phyloP scores from a whole-genome alignment of 2,113 vertebrate species.

The Muscicapa adusta region DNA sequence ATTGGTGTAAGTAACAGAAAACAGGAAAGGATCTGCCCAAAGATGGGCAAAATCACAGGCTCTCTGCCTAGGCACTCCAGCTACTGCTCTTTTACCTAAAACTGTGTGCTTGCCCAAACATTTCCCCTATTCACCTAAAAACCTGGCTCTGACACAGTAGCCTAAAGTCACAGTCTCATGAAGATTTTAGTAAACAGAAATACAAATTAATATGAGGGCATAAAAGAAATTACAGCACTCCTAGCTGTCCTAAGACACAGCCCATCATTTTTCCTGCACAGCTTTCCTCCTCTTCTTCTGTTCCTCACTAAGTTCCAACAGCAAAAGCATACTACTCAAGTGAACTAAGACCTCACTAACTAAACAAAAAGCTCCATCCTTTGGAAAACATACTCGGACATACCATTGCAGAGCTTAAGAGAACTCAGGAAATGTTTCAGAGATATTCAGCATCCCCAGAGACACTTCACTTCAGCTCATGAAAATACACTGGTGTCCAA shows the following conservation, averaged over 20 bases:
- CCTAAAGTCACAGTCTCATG: neutral
- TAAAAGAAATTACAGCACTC: neutral
- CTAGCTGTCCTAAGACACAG: neutral
- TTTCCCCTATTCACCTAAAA: neutral
- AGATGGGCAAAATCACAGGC: neutral
- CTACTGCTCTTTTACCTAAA: neutral
- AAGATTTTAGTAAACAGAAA: neutral
- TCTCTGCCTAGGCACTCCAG: neutral
- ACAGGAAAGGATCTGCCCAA: neutral
- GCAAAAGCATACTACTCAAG: neutral
- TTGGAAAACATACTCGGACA: conserved; percentile 62
- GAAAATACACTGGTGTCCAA: conserved; percentile 70
- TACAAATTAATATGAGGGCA: neutral
- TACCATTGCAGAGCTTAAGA: conserved; percentile 58
- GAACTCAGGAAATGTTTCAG: conserved; percentile 79
- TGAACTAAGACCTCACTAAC: conserved; percentile 45
- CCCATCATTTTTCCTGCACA: neutral
- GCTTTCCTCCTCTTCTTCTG: neutral
- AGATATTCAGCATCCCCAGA: conserved; percentile 70
- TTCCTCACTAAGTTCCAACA: neutral
- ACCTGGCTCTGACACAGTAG: neutral
- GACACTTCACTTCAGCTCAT: conserved; percentile 70
- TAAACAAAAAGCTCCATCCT: conserved; percentile 66
- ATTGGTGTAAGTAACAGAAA: neutral
- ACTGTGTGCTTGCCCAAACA: neutral